A percentile compares a stretch with the other conserved stretches of the same genome.
Evolutionary conservation across 2,113 vertebrate species (phyloP).

Genomic region (Catharus minimus): DNA sequence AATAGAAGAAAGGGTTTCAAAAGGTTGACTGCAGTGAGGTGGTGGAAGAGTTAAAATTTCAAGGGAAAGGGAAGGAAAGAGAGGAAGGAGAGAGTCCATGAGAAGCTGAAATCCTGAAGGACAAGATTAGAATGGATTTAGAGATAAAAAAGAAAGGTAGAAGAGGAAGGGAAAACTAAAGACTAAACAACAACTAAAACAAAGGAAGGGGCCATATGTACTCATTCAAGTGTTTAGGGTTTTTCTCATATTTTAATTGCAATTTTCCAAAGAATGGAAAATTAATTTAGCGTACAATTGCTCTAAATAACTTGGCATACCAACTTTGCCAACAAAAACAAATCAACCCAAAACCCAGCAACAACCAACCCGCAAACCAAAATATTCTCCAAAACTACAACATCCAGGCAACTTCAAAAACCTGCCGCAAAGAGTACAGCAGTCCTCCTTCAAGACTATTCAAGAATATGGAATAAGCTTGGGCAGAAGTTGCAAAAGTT

Average conservation of each 20-base stretch:
- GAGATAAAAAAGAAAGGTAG: neutral
- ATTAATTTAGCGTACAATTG: neutral
- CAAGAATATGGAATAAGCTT: neutral
- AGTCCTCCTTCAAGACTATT: neutral
- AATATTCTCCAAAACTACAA: neutral
- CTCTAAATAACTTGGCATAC: neutral
- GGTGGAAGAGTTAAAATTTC: neutral
- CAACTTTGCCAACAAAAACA: neutral
- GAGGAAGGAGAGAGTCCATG: neutral
- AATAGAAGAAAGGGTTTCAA: neutral
- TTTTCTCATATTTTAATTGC: neutral
- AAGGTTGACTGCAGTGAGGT: neutral
- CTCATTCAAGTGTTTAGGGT: neutral
- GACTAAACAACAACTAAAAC: neutral
- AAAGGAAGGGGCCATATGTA: neutral
- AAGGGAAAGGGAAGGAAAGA: neutral
- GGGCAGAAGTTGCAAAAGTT: neutral
- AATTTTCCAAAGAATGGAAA: neutral
- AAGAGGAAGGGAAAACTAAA: neutral
- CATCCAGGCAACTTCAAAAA: neutral
- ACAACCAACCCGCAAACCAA: neutral
- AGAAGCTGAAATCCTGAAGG: neutral
- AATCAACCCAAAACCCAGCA: neutral
- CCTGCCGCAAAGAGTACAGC: neutral
- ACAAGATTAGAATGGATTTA: slow-evolving; percentile 10